A percentile compares a stretch with the other conserved stretches of the same genome.
These are phyloP conservation scores for Hafferia zeledoni DNA, from an alignment of 2,797 vertebrate genomes.

Conservation along the genomic window DNA sequence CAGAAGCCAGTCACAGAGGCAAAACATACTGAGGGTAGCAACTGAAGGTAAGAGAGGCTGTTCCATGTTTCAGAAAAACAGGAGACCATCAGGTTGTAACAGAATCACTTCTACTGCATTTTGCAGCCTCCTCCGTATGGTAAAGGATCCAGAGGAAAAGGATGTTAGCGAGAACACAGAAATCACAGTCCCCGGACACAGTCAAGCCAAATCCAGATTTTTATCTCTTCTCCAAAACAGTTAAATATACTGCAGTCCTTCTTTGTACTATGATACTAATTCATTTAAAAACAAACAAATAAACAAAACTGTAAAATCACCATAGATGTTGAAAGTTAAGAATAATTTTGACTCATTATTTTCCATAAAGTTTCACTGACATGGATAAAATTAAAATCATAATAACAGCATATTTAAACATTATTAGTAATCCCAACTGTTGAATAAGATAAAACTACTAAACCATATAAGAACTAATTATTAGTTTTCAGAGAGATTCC, in stretches of 20 bases:
- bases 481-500: background rate
- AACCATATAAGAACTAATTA: background rate
- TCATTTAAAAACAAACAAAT: background rate
- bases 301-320: background rate
- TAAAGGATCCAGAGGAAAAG: background rate
- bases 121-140: background rate
- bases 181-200: background rate
- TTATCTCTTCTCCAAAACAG: background rate
- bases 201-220: background rate
- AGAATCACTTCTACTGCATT: background rate
- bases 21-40: fast-evolving
- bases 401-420: background rate
- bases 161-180: background rate
- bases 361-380: background rate
- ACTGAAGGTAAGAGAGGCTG: background rate
- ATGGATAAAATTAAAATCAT: background rate
- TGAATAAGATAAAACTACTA: background rate
- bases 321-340: background rate
- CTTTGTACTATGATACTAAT: background rate
- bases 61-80: background rate
- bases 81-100: background rate
- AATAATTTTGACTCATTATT: background rate
- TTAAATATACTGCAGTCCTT: background rate
- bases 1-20: background rate
- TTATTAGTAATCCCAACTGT: background rate